Conservation (phyloP, 2,113 vertebrate genomes). For the Lampris megalopsis region DNA sequence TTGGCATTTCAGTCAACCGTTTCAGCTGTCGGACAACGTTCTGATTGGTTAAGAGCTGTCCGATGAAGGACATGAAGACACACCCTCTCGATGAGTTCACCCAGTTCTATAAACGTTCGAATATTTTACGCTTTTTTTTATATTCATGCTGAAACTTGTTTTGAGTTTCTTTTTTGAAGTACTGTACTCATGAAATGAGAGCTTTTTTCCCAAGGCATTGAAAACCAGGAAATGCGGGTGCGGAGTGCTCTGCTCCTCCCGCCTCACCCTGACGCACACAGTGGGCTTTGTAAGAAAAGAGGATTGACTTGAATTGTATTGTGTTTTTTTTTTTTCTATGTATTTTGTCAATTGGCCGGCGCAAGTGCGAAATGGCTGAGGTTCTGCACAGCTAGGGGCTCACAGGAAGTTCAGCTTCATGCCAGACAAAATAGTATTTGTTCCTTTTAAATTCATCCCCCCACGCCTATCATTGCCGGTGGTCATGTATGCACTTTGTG, state of each 20-base stretch:
- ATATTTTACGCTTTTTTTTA: conserved; percentile 62
- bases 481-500: conserved; percentile 80
- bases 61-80: conserved; percentile 32
- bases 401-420: conserved; percentile 57
- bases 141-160: conserved; percentile 73
- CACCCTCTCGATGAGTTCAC: conserved; percentile 47
- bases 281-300: conserved; percentile 73
- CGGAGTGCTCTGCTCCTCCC: conserved; percentile 65
- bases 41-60: conserved; percentile 48
- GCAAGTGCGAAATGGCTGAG: conserved; percentile 27
- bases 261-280: conserved; percentile 70
- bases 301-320: conserved; percentile 76
- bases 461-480: conserved; percentile 37
- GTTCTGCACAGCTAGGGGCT: conserved; percentile 55
- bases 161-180: conserved; percentile 78
- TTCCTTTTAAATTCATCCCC: conserved; percentile 37
- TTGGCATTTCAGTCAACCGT: conserved; percentile 63
- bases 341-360: conserved; percentile 50
- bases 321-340: conserved; percentile 36
- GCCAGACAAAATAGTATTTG: conserved; percentile 45
- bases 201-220: conserved; percentile 77
- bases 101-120: conserved; percentile 46
- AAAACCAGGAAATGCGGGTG: conserved; percentile 72
- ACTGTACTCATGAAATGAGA: conserved; percentile 86
- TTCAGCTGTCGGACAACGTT: conserved; percentile 32